These are phyloP conservation scores for Sebastes steindachneri DNA, from an alignment of 2,797 vertebrate genomes.

Conservation along the genomic window DNA sequence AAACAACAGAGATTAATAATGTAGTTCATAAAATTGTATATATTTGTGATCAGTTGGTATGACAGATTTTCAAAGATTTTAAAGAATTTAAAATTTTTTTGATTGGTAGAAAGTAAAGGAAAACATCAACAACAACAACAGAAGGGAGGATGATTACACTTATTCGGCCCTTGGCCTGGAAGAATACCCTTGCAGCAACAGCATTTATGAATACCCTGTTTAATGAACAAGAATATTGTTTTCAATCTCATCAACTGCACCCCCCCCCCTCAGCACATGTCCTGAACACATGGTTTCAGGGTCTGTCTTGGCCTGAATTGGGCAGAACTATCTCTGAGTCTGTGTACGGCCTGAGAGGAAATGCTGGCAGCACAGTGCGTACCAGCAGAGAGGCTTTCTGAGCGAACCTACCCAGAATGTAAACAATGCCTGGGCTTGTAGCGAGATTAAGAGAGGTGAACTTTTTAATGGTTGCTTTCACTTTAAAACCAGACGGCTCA, in stretches of 20 bases:
- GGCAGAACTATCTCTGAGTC: neutral
- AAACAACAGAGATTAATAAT: neutral
- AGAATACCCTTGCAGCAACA: neutral
- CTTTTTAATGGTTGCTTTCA: conserved; percentile 45
- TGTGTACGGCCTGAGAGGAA: neutral
- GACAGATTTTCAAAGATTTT: neutral
- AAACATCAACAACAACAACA: neutral
- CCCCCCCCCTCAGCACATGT: neutral
- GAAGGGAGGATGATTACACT: neutral
- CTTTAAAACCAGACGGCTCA: conserved; percentile 26
- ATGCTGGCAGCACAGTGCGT: neutral
- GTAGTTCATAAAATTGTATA: neutral
- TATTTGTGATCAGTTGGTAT: neutral
- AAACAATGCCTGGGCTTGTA: conserved; percentile 29
- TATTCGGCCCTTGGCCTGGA: neutral
- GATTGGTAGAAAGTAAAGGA: neutral
- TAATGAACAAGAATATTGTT: conserved; percentile 9
- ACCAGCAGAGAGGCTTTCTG: neutral
- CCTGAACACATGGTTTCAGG: neutral
- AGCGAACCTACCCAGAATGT: conserved; percentile 33
- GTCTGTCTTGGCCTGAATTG: conserved; percentile 1
- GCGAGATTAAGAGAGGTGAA: conserved; percentile 37
- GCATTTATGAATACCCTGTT: neutral
- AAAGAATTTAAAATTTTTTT: neutral
- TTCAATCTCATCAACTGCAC: neutral